Evolutionary conservation across 2,113 vertebrate genomes (phyloP).

Genomic region (Daphoenositta chrysoptera): DNA sequence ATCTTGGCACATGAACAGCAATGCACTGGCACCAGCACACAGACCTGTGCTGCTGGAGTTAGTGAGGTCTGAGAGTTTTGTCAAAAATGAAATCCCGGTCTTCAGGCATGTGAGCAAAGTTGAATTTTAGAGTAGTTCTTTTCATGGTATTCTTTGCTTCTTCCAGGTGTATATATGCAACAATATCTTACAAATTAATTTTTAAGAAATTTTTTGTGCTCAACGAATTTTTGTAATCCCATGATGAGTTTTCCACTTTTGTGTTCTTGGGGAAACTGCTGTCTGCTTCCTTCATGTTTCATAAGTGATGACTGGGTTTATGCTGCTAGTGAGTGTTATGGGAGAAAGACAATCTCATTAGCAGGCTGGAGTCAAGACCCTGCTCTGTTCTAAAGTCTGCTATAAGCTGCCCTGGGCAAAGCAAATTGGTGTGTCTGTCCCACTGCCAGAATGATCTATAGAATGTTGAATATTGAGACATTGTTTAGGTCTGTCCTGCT

Average conservation of each 20-base stretch:
- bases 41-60: not conserved
- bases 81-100: not conserved
- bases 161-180: not conserved
- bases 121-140: not conserved
- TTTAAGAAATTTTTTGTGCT: not conserved
- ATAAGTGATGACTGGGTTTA: not conserved
- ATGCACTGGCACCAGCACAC: not conserved
- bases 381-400: not conserved
- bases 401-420: not conserved
- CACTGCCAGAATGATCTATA: not conserved
- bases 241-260: not conserved
- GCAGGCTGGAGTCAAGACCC: not conserved
- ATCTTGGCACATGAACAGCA: not conserved
- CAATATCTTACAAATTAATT: not conserved
- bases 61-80: not conserved
- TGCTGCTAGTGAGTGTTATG: not conserved
- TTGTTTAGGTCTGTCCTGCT: not conserved
- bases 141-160: not conserved
- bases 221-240: not conserved
- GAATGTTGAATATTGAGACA: not conserved
- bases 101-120: not conserved
- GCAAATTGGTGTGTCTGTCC: not conserved
- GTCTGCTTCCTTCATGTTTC: not conserved
- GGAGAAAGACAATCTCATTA: not conserved
- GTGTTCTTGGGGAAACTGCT: not conserved